Evolutionary conservation across 1,140 invertebrate species (phyloP), one percentile per base, ranked within the genome.

Genomic region (Macrosteles quadrilineatus): DNA sequence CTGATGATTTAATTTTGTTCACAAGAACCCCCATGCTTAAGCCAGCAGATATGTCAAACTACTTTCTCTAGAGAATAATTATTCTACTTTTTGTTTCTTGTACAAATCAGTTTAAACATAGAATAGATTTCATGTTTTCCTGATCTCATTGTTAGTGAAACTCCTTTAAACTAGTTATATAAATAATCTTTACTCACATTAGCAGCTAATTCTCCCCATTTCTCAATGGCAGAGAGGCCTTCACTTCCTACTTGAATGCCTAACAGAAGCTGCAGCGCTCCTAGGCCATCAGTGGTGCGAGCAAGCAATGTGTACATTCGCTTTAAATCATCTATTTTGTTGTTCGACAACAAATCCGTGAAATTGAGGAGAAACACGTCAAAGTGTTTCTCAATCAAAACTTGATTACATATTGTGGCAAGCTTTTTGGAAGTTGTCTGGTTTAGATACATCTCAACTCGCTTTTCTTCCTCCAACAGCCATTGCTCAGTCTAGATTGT

Each of bases 281-380:
- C 91, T 45, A 99, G 85, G 40, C 96, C 97, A 81, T 98, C 94
- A 25, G 91, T 89, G 75, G 98, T 96, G 73, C 96, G 87, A 11
- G 95, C 93, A 29, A 99, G 96, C 65, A 99, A 82, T 50, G 90
- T 89, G 83, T 94, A 99, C 97, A 99, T 99, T 59, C 97, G 85
- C 0, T 93, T 96, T 23, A 99, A 81, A 85, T 99, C 97, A 71
- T 90, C 88, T 82, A 98, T 94, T 83, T 98, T 97, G 77, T 99
- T 95, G 63, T 92, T 88, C 81, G 97, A 91, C 11, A 99, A 83
- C 1, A 99, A 85, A 85, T 95, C 94, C 83, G 98, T 90, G 82
- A 99, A 99, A 82, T 99, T 97, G n/a, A 90, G 83, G 78, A 98
- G 95, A 82, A 99, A 96, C 77, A 96, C 92, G 78, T 98, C 96